These are phyloP conservation scores for Bolborhynchus lineola DNA, from an alignment of 2,113 vertebrate species.

Conservation along the genomic window DNA sequence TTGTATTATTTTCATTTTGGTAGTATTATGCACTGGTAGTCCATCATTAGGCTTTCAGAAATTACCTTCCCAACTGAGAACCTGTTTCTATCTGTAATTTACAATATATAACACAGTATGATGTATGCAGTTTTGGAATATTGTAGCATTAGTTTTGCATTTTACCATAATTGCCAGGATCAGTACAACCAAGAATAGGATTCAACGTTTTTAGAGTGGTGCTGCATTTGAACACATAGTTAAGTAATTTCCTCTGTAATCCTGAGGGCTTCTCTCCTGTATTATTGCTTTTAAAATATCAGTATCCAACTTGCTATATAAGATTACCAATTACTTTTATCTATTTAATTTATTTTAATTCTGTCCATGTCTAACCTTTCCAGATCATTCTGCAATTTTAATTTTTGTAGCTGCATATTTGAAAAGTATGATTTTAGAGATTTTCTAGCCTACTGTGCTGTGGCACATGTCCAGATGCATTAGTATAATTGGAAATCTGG, in stretches of 20 bases:
- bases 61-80: background rate
- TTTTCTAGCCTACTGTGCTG: background rate
- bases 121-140: background rate
- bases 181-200: background rate
- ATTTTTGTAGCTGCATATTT: conserved; percentile 32
- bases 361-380: background rate
- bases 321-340: conserved; percentile 13
- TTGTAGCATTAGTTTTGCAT: background rate
- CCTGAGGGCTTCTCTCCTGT: background rate
- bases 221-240: conserved; percentile 10
- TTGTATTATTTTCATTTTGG: background rate
- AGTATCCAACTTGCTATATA: background rate
- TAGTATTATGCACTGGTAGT: background rate
- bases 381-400: conserved; percentile 35
- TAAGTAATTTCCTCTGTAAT: conserved; percentile 37
- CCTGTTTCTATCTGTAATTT: conserved; percentile 11
- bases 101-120: background rate
- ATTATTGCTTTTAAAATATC: conserved; percentile 24
- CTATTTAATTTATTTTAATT: conserved; percentile 44
- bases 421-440: background rate
- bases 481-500: conserved; percentile 26
- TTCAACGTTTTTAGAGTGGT: conserved; percentile 24
- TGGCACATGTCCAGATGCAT: conserved; percentile 28
- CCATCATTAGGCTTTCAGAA: background rate
- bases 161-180: conserved; percentile 22